Conservation (phyloP, 2,888 invertebrate species). For the Abrostola tripartita region DNA sequence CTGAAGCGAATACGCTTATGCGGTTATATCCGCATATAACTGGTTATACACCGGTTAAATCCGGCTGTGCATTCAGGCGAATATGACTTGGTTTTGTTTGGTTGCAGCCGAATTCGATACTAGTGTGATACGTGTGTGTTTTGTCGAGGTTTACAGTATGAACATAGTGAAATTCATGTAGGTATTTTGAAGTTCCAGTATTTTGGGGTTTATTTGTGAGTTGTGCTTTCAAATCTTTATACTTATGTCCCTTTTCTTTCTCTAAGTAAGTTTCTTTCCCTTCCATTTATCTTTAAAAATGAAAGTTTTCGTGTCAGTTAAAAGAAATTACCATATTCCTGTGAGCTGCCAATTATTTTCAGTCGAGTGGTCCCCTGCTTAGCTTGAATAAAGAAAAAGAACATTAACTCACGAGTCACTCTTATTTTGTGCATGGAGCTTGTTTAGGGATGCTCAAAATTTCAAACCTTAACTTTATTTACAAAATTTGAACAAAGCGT, state of each 20-base stretch:
- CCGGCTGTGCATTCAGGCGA: constrained; percentile 29
- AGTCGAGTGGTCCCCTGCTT: too few relatives aligned
- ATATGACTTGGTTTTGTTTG: constrained; percentile 24
- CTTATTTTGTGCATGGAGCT: not conserved
- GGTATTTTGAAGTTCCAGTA: not conserved
- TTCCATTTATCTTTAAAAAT: too few relatives aligned
- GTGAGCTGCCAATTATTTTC: too few relatives aligned
- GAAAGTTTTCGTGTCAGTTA: too few relatives aligned
- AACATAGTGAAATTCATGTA: not conserved
- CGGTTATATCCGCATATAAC: constrained; percentile 52
- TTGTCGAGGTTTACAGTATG: not conserved
- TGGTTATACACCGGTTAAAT: constrained; percentile 44
- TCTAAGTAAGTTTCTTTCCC: too few relatives aligned
- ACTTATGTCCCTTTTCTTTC: too few relatives aligned
- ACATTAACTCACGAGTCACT: not conserved
- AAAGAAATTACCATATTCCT: too few relatives aligned
- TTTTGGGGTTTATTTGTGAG: not conserved
- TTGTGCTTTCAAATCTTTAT: too few relatives aligned
- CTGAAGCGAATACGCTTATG: constrained; percentile 44
- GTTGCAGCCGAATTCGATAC: constrained; percentile 18
- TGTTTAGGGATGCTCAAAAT: constrained; percentile 20
- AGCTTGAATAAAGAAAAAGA: not conserved
- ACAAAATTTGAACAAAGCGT: constrained; percentile 39
- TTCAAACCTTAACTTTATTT: constrained; percentile 34
- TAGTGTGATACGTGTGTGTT: not conserved